Percentiles rank a stretch among this genome's conserved stretches.
phyloP scores from a whole-genome alignment of 2,888 invertebrate species.

The Erebia palarica region DNA sequence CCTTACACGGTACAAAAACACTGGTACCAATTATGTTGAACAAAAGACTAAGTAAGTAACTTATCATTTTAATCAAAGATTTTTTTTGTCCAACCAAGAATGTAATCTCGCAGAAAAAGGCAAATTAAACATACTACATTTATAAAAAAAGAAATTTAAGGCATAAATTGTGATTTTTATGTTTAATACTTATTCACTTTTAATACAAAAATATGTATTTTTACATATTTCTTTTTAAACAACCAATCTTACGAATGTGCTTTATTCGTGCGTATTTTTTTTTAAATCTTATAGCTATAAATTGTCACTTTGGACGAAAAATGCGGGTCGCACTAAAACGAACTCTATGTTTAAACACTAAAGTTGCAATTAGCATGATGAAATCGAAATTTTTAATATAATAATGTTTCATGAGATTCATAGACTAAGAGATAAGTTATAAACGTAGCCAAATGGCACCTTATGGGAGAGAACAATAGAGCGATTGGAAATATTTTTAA shows the following conservation, averaged over 20 bases:
- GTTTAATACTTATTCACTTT: not conserved
- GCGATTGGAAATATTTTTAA: not conserved
- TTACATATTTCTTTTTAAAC: slow-evolving; percentile 6
- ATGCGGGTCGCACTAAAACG: not conserved
- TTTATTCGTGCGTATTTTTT: slow-evolving; percentile 11
- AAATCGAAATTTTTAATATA: not conserved
- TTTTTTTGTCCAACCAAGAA: too few species aligned
- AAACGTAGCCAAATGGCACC: slow-evolving; percentile 57
- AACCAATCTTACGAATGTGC: slow-evolving; percentile 14
- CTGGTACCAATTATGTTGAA: not conserved
- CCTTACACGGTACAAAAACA: not conserved
- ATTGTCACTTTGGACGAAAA: slow-evolving; percentile 12
- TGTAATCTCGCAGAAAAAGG: too few species aligned
- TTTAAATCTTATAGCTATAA: slow-evolving; percentile 3
- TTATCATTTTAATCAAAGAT: too few species aligned
- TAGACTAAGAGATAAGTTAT: slow-evolving; percentile 25
- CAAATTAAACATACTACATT: not conserved
- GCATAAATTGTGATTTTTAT: not conserved
- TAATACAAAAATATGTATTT: slow-evolving; percentile 18
- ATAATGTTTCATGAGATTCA: slow-evolving; percentile 17
- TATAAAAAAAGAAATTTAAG: too few species aligned
- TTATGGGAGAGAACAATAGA: slow-evolving; percentile 51
- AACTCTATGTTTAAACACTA: too few species aligned
- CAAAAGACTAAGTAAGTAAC: not conserved
- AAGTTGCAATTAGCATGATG: not conserved